Conservation (phyloP, 2,113 vertebrate species). For the Mellivora capensis region DNA sequence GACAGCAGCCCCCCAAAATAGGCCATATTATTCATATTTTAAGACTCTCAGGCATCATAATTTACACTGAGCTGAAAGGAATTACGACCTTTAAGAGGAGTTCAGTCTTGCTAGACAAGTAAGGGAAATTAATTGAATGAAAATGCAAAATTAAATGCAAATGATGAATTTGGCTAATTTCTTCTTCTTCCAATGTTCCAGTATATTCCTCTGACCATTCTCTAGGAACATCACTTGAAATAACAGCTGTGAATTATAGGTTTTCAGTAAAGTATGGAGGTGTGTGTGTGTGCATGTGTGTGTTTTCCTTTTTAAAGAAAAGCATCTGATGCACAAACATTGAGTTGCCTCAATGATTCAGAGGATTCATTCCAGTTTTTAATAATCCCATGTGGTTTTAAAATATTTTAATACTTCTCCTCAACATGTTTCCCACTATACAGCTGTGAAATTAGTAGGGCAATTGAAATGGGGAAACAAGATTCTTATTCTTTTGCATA, state of each 20-base stretch:
- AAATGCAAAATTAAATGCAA: conserved; percentile 67
- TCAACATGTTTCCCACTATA: conserved; percentile 74
- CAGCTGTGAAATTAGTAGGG: conserved; percentile 75
- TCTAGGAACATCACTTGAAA: conserved; percentile 70
- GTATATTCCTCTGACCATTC: conserved; percentile 70
- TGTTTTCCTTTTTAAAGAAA: conserved; percentile 64
- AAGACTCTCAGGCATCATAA: conserved; percentile 40
- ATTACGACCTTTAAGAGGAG: conserved; percentile 49
- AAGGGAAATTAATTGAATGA: conserved; percentile 54
- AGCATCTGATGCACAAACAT: conserved; percentile 74
- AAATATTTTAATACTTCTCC: conserved; percentile 80
- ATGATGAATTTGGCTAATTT: conserved; percentile 72
- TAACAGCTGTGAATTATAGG: conserved; percentile 73
- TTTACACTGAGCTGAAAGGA: conserved; percentile 31
- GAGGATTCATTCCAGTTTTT: conserved; percentile 79
- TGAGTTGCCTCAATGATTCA: conserved; percentile 80
- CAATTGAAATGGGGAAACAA: conserved; percentile 34
- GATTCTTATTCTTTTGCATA: conserved; percentile 39
- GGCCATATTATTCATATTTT: conserved; percentile 2
- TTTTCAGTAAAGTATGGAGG: conserved; percentile 65
- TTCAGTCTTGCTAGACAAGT: conserved; percentile 49
- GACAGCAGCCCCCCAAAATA: neutral
- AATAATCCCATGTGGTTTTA: conserved; percentile 79
- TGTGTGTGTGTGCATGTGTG: neutral
- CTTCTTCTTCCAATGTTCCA: conserved; percentile 63